Conservation (phyloP, 2,797 vertebrate species). For the Acanthurus tractus region DNA sequence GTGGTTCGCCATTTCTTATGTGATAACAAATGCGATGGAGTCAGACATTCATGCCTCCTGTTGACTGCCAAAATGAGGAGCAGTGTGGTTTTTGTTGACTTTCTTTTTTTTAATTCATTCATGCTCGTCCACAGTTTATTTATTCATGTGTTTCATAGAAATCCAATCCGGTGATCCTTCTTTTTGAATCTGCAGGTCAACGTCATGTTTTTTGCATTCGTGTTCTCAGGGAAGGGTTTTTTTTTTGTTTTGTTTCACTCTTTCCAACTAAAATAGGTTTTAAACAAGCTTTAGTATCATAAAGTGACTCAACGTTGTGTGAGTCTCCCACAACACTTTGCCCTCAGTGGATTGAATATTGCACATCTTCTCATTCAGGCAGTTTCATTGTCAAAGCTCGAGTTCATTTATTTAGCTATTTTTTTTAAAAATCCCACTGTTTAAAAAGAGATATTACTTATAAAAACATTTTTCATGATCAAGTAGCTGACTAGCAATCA, state of each 20-base stretch:
- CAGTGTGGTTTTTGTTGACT: neutral
- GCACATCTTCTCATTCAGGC: conserved; percentile 6
- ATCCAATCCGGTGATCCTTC: neutral
- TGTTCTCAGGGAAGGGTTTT: neutral
- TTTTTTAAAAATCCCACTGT: neutral
- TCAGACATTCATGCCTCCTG: conserved; percentile 13
- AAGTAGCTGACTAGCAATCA: neutral
- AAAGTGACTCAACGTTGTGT: neutral
- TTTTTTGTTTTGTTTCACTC: no score
- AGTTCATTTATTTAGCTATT: neutral
- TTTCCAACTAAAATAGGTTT: conserved; percentile 3
- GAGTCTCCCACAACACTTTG: neutral
- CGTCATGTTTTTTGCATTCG: neutral
- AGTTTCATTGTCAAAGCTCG: neutral
- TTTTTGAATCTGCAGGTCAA: neutral
- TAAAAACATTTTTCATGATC: neutral
- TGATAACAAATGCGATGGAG: conserved; percentile 21
- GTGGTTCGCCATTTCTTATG: conserved; percentile 20
- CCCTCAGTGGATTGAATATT: neutral
- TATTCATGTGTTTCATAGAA: neutral
- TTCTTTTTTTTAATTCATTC: neutral
- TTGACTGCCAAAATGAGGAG: conserved; percentile 8
- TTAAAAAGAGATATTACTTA: neutral
- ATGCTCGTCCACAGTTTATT: neutral
- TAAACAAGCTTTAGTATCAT: neutral